Evolutionary conservation across 2,113 vertebrate genomes (phyloP).

Genomic region (Saguinus midas): DNA sequence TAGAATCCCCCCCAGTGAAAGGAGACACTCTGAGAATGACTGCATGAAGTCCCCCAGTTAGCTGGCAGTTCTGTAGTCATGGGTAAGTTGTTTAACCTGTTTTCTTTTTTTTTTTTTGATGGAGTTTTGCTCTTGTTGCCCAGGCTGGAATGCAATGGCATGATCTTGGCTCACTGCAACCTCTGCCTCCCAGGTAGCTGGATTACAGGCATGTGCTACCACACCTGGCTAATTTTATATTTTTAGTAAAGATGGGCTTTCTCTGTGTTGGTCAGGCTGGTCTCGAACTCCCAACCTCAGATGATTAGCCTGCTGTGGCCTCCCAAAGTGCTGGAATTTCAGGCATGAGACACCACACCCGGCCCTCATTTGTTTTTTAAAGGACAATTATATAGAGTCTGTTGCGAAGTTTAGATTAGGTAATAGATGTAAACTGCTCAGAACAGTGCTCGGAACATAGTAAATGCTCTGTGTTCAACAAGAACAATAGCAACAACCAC

Average conservation of each 20-base stretch:
- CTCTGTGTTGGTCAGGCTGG: no score
- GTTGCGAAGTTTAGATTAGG: constrained; percentile 23
- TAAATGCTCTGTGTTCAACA: background rate
- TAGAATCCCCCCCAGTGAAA: background rate
- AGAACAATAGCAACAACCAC: no score
- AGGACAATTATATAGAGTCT: background rate
- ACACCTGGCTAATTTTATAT: no score
- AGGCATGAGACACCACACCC: no score
- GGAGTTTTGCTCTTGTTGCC: background rate
- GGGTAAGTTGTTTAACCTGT: background rate
- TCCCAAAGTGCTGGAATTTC: no score
- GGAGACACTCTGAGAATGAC: background rate
- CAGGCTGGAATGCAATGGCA: no score
- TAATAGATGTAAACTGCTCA: background rate
- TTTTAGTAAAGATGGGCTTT: no score
- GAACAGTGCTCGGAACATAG: background rate
- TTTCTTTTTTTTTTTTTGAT: background rate
- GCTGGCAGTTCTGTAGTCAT: background rate
- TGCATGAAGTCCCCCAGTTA: background rate
- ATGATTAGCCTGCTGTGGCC: no score
- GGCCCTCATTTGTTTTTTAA: background rate
- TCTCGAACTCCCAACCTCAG: no score
- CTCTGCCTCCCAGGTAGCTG: no score
- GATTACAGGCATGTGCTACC: no score
- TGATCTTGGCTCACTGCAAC: no score